Base-by-base conservation (phyloP, 1,140 invertebrate genomes). In the Micrasema minimum region DNA sequence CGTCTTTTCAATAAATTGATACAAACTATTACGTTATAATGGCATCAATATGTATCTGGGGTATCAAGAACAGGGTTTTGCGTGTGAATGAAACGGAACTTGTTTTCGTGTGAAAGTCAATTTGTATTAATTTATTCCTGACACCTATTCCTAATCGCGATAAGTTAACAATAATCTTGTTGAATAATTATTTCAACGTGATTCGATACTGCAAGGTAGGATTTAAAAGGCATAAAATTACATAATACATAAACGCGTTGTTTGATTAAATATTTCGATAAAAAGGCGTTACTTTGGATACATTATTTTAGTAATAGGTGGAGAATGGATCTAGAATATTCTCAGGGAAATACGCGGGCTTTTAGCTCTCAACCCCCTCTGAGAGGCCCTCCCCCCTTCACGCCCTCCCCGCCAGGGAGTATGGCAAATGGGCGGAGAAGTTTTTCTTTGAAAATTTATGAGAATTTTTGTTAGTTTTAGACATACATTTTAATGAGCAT, bases 71-170 rank as follows among this genome's bases (percentile, higher is more conserved):
- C 51, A 41, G 69, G 59, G 62, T 61, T 66, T 48, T 57, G 37
- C 41, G 31, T 69, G 66, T 59, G 51, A 59, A 51, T 23, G 66
- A 12, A 46, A 31, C 31, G 41, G 18, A 66, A 66, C 66, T 51
- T 53, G 62, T 72, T 72, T 51, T 69, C 66, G 59, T 72, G 71
- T 68, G 71, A 72, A 72, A 72, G 59, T 72, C 71, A 72, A 72
- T 68, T 68, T 69, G 66, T 68, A 72, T 72, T 68, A 66, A 72
- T 72, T 62, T 67, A 66, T 66, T 59, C 62, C 41, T 14, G n/a
- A 53, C 64, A 66, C 45, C 48, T 59, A 41, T 57, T 46, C 20
- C 48, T 43, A 50, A 68, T 50, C 20, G 37, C 65, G 65, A 53
- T 66, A 66, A 50, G 1, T 26, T 6, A 53, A 41, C 46, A 26